Evolutionary conservation across 2,113 vertebrate species (phyloP).

Genomic region (Gallinago jamesoni): DNA sequence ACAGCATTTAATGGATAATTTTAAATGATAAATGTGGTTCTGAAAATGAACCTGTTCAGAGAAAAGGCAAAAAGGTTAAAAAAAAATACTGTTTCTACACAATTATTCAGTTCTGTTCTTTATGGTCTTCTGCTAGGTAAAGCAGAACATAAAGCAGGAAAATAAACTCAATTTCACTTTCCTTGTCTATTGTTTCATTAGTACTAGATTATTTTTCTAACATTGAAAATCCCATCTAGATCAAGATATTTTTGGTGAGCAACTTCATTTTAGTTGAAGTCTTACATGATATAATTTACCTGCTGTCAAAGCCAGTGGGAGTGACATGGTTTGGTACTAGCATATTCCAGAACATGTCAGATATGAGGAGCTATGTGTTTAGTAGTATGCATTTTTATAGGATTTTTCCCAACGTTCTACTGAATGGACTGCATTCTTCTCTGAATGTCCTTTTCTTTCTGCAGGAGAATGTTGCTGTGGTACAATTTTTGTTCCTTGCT

Average conservation of each 20-base stretch:
- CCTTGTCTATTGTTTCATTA: slow-evolving; percentile 58
- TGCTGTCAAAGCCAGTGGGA: slow-evolving; percentile 69
- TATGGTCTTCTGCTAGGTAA: slow-evolving; percentile 34
- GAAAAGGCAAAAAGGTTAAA: background rate
- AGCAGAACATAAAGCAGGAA: background rate
- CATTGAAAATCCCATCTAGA: slow-evolving; percentile 23
- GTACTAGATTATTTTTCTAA: slow-evolving; percentile 32
- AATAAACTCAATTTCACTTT: slow-evolving; percentile 13
- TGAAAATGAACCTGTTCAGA: background rate
- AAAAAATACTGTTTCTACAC: background rate
- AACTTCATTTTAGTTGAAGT: slow-evolving; percentile 55
- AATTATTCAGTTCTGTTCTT: background rate
- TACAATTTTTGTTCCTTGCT: background rate
- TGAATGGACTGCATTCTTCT: background rate
- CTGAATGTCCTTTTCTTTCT: background rate
- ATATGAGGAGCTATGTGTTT: slow-evolving; percentile 48
- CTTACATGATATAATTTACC: slow-evolving; percentile 62
- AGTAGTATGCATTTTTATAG: slow-evolving; percentile 58
- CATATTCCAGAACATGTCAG: slow-evolving; percentile 60
- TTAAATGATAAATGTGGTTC: background rate
- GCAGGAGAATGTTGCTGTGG: background rate
- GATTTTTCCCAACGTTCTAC: background rate
- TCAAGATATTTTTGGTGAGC: slow-evolving; percentile 51
- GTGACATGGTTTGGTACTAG: slow-evolving; percentile 16
- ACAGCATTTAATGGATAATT: background rate